Evolutionary conservation across 2,113 vertebrate species (phyloP).

Genomic region (Clarias batrachus): DNA sequence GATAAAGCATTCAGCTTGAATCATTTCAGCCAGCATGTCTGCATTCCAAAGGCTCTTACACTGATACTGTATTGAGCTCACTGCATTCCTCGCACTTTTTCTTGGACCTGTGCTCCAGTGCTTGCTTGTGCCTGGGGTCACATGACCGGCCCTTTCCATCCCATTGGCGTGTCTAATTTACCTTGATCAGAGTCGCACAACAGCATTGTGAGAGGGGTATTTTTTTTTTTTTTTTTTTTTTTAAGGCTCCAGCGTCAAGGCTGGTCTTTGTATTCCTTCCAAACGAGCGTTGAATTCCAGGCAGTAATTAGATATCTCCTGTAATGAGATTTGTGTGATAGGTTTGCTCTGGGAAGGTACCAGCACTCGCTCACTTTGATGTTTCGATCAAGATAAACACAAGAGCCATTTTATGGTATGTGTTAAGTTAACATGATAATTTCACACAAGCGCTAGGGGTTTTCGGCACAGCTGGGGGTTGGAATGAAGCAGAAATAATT

Average conservation of each 20-base stretch:
- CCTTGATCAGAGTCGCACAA: conserved; percentile 43
- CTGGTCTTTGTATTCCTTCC: conserved; percentile 60
- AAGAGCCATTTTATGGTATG: conserved; percentile 63
- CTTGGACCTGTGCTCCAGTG: not conserved
- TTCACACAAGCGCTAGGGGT: conserved; percentile 66
- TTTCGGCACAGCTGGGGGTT: conserved; percentile 68
- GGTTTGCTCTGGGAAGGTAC: conserved; percentile 61
- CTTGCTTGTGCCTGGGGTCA: conserved; percentile 29
- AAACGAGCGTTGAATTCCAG: conserved; percentile 58
- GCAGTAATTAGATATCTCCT: conserved; percentile 62
- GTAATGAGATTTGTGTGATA: conserved; percentile 67
- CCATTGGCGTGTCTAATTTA: conserved; percentile 41
- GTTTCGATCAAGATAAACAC: conserved; percentile 63
- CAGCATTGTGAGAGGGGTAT: conserved; percentile 7
- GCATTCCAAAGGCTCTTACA: conserved; percentile 32
- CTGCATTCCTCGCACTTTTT: conserved; percentile 42
- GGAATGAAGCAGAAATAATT: conserved; percentile 61
- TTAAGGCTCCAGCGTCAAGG: conserved; percentile 21
- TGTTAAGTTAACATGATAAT: conserved; percentile 69
- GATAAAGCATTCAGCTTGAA: conserved; percentile 20
- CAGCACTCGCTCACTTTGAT: conserved; percentile 64
- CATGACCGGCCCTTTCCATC: conserved; percentile 24
- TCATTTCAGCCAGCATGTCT: not conserved
- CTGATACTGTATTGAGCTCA: conserved; percentile 4
- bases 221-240: conserved; percentile 35